These are phyloP conservation scores for Hydrotaea cyrtoneurina DNA, from an alignment of 2,888 invertebrate species.

Conservation along the genomic window DNA sequence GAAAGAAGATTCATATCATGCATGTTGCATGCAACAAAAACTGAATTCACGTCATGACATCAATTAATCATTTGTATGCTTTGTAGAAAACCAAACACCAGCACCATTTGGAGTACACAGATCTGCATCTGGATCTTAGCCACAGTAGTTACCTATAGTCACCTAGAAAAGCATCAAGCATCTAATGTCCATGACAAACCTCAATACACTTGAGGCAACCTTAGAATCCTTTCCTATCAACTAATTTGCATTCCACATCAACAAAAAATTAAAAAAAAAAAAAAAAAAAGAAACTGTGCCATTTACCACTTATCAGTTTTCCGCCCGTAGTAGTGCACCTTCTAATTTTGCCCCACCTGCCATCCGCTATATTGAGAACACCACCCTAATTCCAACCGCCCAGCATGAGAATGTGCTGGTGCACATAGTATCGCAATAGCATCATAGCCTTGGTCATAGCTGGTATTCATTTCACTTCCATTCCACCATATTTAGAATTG, in stretches of 20 bases:
- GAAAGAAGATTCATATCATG: conserved; percentile 14
- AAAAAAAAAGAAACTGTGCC: conserved; percentile 25
- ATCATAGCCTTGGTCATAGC: conserved; percentile 25
- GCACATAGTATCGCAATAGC: conserved; percentile 9
- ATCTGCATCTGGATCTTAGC: neutral
- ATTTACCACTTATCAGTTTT: conserved; percentile 62
- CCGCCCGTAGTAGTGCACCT: neutral
- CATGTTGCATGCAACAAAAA: conserved; percentile 40
- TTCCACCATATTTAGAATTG: conserved; percentile 22
- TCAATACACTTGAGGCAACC: conserved; percentile 7
- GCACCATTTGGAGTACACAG: neutral
- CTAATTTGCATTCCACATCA: conserved; percentile 52
- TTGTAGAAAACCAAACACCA: conserved; percentile 18
- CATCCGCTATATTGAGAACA: neutral
- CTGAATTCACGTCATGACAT: conserved; percentile 60
- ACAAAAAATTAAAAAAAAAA: neutral
- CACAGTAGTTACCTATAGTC: neutral
- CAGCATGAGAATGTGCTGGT: conserved; percentile 2
- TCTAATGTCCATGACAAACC: neutral
- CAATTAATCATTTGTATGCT: conserved; percentile 65
- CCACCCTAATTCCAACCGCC: neutral
- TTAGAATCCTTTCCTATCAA: conserved; percentile 47
- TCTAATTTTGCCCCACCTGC: neutral
- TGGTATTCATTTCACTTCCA: conserved; percentile 3
- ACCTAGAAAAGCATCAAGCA: neutral